Conservation (phyloP, 2,888 invertebrate genomes). For the Rhagium mordax region DNA sequence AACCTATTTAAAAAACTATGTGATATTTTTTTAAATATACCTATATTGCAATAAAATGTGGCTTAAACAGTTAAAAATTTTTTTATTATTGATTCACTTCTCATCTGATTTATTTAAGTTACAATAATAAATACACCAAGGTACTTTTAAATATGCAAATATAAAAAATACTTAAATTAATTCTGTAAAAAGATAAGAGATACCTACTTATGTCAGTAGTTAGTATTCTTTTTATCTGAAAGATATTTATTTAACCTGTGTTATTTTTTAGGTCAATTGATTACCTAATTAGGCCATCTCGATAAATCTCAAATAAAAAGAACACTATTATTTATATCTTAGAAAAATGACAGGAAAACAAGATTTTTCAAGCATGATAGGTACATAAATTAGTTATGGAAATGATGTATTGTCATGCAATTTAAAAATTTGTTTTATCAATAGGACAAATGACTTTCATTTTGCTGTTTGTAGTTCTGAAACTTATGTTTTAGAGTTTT, state of each 20-base stretch:
- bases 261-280: no score
- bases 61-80: constrained; percentile 21
- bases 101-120: no score
- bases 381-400: background rate
- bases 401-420: background rate
- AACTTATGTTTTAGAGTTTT: no score
- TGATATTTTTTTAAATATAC: constrained; percentile 27
- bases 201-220: no score
- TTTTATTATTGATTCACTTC: constrained; percentile 27
- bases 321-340: background rate
- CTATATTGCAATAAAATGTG: constrained; percentile 38
- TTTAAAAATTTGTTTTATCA: background rate
- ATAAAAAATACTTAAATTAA: no score
- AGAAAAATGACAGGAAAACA: background rate
- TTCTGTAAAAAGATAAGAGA: no score
- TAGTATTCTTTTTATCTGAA: no score
- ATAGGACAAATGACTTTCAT: background rate
- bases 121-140: no score
- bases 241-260: no score
- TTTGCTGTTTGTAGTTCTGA: background rate
- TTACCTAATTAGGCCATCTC: no score
- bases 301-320: no score
- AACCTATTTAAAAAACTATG: constrained; percentile 23
- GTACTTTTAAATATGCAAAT: no score
- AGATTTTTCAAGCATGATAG: background rate